A percentile compares a stretch with the other conserved stretches of the same genome.
These are phyloP conservation scores for Meleagris gallopavo DNA, from an alignment of 2,113 vertebrate species.

Conservation along the genomic window DNA sequence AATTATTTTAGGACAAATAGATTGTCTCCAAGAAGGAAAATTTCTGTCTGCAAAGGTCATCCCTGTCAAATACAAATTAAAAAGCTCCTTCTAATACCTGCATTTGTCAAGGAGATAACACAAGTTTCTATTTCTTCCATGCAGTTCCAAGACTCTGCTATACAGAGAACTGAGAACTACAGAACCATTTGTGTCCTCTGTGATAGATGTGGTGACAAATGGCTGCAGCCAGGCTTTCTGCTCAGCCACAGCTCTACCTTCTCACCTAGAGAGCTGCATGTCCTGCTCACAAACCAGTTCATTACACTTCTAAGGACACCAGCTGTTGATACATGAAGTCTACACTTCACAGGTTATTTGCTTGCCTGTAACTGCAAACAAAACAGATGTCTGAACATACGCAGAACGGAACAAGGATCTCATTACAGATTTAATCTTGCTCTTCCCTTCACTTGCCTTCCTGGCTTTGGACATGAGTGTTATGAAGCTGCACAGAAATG, in stretches of 20 bases:
- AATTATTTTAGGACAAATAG: not conserved
- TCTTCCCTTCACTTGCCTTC: constrained; percentile 2
- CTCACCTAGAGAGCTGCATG: not conserved
- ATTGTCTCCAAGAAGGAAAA: not conserved
- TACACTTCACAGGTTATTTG: not conserved
- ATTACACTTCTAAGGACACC: rapidly evolving
- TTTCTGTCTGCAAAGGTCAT: not conserved
- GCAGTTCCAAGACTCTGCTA: not conserved
- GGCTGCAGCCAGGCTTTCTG: not conserved
- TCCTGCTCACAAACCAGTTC: not conserved
- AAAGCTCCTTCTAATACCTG: not conserved
- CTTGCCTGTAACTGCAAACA: not conserved
- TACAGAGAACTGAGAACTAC: not conserved
- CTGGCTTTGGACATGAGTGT: not conserved
- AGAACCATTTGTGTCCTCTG: not conserved
- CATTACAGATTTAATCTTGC: not conserved
- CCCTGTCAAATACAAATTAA: not conserved
- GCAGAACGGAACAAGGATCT: not conserved
- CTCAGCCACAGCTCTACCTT: not conserved
- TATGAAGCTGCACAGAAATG: constrained; percentile 11
- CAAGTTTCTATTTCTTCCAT: not conserved
- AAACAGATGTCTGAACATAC: not conserved
- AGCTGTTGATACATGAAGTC: not conserved
- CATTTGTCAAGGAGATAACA: not conserved
- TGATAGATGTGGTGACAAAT: not conserved